Evolutionary conservation across 2,888 invertebrate species (phyloP), one percentile per base, ranked within the genome.

Genomic region (Clunio marinus): DNA sequence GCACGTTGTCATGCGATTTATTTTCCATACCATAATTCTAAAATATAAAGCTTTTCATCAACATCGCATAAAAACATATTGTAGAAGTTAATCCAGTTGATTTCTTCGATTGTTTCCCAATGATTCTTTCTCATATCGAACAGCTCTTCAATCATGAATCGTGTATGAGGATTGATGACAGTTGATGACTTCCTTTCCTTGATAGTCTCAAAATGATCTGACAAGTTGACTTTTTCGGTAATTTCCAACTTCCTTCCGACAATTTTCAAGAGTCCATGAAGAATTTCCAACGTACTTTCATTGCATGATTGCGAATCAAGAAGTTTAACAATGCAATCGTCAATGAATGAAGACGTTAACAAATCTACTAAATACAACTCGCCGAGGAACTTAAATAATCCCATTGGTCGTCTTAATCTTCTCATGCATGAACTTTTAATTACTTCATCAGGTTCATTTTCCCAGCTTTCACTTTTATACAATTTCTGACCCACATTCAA

Each of bases 1-100:
- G n/a, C n/a, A n/a, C n/a, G n/a, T n/a, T n/a, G n/a, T n/a, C n/a
- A n/a, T n/a, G n/a, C n/a, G n/a, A n/a, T n/a, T 51, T 22, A 51
- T 22, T 51, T 51, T 17, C 51, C 51, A 51, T 51, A 51, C 51
- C 51, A 51, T 5, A 51, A 22, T 51, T 51, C 51, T 8, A 51
- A 22, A 7, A 22, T 22, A 51, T 51, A 51, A 51, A 51, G 51
- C 13, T 51, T 51, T 22, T 51, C 22, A 5, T 51, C 51, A 3
- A 51, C 51, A 3, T 13, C 13, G 3, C n/a, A 7, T 17, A 51
- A 22, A 22, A 51, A 51, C 51, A 51, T 5, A 22, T 51, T 51
- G 17, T 51, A 51, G 7, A 51, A n/a, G 7, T 22, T 51, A 2
- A 51, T n/a, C 51, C 51, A 51, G 22, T 51, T 22, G 13, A 51